These are phyloP conservation scores for Lasioglossum villosulum DNA, from an alignment of 2,888 invertebrate genomes.

Conservation along the genomic window DNA sequence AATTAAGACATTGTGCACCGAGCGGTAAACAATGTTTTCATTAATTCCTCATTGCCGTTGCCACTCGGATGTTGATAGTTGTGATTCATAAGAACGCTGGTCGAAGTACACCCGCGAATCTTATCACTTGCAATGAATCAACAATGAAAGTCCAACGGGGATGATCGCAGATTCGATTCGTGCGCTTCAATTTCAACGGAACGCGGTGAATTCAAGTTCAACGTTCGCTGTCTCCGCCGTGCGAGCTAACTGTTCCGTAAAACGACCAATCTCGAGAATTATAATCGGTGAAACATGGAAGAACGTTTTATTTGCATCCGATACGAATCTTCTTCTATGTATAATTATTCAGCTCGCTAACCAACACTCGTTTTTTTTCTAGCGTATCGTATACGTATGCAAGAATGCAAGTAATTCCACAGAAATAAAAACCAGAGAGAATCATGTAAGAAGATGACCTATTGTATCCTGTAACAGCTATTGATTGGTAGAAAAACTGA, in stretches of 20 bases:
- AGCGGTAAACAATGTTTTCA: neutral
- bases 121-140: conserved; percentile 46
- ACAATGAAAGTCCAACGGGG: conserved; percentile 53
- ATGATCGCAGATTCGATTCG: conserved; percentile 31
- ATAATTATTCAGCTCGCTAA: neutral
- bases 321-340: neutral
- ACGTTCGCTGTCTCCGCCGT: neutral
- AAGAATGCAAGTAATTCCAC: neutral
- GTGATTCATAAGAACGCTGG: conserved; percentile 23
- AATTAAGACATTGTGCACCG: neutral
- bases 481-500: neutral
- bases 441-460: neutral
- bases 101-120: conserved; percentile 51
- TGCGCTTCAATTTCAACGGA: neutral
- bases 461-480: neutral
- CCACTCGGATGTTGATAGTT: neutral
- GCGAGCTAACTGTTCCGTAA: neutral
- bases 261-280: neutral
- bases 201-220: conserved; percentile 44
- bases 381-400: neutral
- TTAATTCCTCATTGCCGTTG: neutral
- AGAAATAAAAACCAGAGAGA: neutral
- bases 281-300: neutral
- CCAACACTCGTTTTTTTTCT: neutral
- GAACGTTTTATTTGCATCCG: neutral